A percentile compares a stretch with the other conserved stretches of the same genome.
Conservation (phyloP, 2,888 invertebrate genomes). For the Drosophila silvestris region DNA sequence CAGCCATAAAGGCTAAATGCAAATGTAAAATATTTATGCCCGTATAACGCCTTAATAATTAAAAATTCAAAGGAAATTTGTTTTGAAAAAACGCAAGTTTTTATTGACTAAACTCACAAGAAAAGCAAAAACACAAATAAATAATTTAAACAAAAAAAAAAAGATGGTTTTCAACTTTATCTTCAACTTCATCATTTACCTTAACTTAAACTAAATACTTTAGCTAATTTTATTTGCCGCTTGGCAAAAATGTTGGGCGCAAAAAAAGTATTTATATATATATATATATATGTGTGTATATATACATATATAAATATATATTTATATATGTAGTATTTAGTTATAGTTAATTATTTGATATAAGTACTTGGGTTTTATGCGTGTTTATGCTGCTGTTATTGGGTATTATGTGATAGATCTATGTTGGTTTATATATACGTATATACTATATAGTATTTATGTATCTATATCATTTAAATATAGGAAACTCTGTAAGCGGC, state of each 20-base stretch:
- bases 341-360: slow-evolving; percentile 20
- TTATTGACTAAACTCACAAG: slow-evolving; percentile 79
- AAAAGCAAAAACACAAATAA: slow-evolving; percentile 73
- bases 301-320: slow-evolving; percentile 10
- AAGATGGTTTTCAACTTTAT: slow-evolving; percentile 39
- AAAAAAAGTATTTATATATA: slow-evolving; percentile 17
- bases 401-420: slow-evolving; percentile 28
- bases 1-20: background rate
- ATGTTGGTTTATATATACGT: slow-evolving; percentile 26
- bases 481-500: slow-evolving; percentile 79
- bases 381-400: slow-evolving; percentile 24
- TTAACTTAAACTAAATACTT: slow-evolving; percentile 61
- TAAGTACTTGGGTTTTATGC: slow-evolving; percentile 33
- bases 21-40: background rate
- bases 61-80: slow-evolving; percentile 30
- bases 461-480: slow-evolving; percentile 58
- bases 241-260: slow-evolving; percentile 53
- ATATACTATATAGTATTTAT: slow-evolving; percentile 20
- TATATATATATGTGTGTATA: slow-evolving; percentile 7
- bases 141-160: slow-evolving; percentile 62
- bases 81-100: slow-evolving; percentile 63
- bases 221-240: slow-evolving; percentile 72
- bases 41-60: background rate
- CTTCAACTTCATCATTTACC: slow-evolving; percentile 13
- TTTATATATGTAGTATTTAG: slow-evolving; percentile 15